Evolutionary conservation across 1,140 invertebrate species (phyloP).

Genomic region (Geopemphigus sp.): DNA sequence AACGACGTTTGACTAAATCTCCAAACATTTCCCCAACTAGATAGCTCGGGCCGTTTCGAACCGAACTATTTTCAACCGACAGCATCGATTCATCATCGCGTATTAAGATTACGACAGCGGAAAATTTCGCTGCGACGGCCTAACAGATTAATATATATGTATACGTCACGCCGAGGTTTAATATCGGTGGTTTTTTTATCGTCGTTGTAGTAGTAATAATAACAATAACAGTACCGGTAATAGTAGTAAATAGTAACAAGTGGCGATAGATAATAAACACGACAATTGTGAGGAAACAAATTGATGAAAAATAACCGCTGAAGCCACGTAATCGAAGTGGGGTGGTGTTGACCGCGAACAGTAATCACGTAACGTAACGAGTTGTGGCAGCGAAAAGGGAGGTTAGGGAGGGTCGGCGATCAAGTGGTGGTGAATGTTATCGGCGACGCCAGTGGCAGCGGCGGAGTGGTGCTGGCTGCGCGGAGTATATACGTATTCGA

Average conservation of each 20-base stretch:
- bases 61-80: conserved; percentile 8
- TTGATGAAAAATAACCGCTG: not conserved
- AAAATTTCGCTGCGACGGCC: too few species aligned
- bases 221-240: too few species aligned
- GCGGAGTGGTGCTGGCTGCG: not conserved
- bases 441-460: not conserved
- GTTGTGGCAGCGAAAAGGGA: too few species aligned
- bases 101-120: not conserved
- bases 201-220: not conserved
- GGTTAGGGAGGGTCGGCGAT: not conserved
- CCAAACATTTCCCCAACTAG: not conserved
- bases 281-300: not conserved
- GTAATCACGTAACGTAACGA: too few species aligned
- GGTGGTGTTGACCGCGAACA: too few species aligned
- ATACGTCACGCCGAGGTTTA: not conserved
- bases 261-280: not conserved
- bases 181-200: too few species aligned
- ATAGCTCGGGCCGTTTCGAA: not conserved
- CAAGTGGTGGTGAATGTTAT: too few species aligned
- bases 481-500: too few species aligned
- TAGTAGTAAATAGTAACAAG: too few species aligned
- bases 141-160: too few species aligned
- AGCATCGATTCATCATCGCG: not conserved
- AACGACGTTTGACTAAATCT: not conserved
- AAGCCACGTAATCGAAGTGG: not conserved